These are phyloP conservation scores for Amblyornis subalaris DNA, from an alignment of 2,113 vertebrate species.

Conservation along the genomic window DNA sequence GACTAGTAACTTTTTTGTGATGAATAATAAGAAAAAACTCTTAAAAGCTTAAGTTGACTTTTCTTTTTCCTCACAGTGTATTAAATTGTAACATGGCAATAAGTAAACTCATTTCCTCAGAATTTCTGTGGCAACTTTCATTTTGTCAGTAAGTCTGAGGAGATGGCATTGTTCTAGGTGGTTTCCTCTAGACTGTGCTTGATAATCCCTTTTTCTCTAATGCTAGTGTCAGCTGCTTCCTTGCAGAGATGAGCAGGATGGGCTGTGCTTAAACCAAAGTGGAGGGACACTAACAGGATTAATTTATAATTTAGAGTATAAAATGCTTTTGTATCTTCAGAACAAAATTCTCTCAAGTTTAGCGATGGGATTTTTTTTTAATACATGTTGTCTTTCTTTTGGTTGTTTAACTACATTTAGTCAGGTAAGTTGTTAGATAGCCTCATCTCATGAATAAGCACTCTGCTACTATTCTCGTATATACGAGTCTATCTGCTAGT, in stretches of 20 bases:
- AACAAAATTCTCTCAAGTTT: background rate
- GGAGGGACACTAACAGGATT: background rate
- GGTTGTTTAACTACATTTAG: background rate
- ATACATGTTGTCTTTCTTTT: background rate
- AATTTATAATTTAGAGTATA: background rate
- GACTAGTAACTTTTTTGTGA: background rate
- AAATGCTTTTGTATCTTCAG: background rate
- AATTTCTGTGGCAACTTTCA: background rate
- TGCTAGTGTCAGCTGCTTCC: background rate
- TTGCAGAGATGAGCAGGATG: background rate
- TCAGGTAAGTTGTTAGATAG: background rate
- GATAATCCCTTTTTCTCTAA: background rate
- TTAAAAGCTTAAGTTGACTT: background rate
- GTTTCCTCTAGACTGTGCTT: background rate
- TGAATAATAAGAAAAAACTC: background rate
- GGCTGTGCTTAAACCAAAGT: background rate
- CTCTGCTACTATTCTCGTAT: background rate
- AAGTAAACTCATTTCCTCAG: background rate
- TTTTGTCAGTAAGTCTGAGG: background rate
- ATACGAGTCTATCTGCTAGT: too few species aligned
- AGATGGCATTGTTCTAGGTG: background rate
- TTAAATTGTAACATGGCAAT: background rate
- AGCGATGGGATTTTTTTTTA: background rate
- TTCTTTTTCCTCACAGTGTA: background rate
- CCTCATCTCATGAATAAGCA: background rate